Percentiles rank a stretch among this genome's conserved stretches.
Evolutionary conservation across 2,113 vertebrate species (phyloP).

Genomic region (Chascanopsetta lugubris): DNA sequence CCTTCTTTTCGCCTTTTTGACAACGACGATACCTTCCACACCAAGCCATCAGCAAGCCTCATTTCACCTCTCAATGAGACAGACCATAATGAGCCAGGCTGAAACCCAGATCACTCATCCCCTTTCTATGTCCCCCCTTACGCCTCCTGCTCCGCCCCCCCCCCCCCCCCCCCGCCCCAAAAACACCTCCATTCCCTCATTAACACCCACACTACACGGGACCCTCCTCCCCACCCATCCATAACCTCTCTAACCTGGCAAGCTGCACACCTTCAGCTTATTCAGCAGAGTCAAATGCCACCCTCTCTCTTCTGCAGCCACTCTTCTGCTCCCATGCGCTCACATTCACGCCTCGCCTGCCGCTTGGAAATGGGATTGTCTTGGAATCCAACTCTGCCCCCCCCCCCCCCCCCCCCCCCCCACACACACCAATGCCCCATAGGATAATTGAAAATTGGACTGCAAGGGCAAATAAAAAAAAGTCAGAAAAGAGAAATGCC

Average conservation of each 20-base stretch:
- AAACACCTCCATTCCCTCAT: constrained; percentile 43
- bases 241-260: constrained; percentile 80
- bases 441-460: constrained; percentile 75
- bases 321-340: constrained; percentile 89
- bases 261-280: constrained; percentile 92
- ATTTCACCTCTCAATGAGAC: constrained; percentile 87
- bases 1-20: constrained; percentile 37
- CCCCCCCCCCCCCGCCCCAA: constrained; percentile 14
- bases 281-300: constrained; percentile 99
- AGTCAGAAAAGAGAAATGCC: constrained; percentile 43
- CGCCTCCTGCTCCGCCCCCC: constrained; percentile 2
- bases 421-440: too few species aligned
- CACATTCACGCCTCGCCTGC: constrained; percentile 88
- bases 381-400: constrained; percentile 61
- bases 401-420: too few species aligned
- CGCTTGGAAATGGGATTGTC: constrained; percentile 82
- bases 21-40: constrained; percentile 60
- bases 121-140: constrained; percentile 79
- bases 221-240: constrained; percentile 63
- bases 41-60: constrained; percentile 82
- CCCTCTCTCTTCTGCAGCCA: constrained; percentile 82
- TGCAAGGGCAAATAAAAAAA: constrained; percentile 47
- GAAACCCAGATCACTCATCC: constrained; percentile 44
- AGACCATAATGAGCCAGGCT: constrained; percentile 85
- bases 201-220: constrained; percentile 37